Percentiles rank a stretch among this genome's conserved stretches.
Evolutionary conservation across 2,797 vertebrate genomes (phyloP).

Genomic region (Bradypodion ventrale): DNA sequence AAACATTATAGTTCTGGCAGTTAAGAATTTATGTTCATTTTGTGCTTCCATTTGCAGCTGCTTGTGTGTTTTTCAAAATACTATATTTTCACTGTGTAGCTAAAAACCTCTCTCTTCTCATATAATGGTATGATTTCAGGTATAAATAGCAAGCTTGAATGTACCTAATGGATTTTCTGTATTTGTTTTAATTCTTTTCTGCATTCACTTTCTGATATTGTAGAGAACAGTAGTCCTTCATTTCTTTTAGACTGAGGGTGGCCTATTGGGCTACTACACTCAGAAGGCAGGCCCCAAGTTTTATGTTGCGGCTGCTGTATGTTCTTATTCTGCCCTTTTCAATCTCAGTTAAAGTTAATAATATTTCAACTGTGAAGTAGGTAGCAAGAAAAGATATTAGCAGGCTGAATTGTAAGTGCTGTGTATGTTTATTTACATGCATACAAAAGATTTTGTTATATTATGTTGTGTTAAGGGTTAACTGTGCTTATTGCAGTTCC

Average conservation of each 20-base stretch:
- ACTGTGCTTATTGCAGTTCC: too few species aligned
- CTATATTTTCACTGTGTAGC: slow-evolving; percentile 5
- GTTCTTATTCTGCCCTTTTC: not conserved
- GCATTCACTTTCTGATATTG: not conserved
- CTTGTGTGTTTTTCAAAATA: slow-evolving; percentile 15
- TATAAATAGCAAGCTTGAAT: not conserved
- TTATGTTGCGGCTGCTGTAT: not conserved
- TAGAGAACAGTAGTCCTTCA: not conserved
- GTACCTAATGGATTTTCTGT: not conserved
- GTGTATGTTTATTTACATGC: not conserved
- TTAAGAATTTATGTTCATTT: slow-evolving; percentile 28
- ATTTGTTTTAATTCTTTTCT: not conserved
- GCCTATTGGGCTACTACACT: not conserved
- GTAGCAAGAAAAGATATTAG: not conserved
- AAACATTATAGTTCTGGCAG: not conserved
- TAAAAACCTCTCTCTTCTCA: slow-evolving; percentile 7
- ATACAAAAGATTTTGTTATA: not conserved
- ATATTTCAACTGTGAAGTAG: not conserved
- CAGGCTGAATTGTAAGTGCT: not conserved
- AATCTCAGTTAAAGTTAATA: not conserved
- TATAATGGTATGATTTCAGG: not conserved
- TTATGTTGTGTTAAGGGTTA: too few species aligned
- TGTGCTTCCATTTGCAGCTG: slow-evolving; percentile 10
- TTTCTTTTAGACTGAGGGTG: not conserved
- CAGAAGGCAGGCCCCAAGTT: too few species aligned